Evolutionary conservation across 1,140 invertebrate genomes (phyloP), one percentile per base, ranked within the genome.

Genomic region (Venturia canescens): DNA sequence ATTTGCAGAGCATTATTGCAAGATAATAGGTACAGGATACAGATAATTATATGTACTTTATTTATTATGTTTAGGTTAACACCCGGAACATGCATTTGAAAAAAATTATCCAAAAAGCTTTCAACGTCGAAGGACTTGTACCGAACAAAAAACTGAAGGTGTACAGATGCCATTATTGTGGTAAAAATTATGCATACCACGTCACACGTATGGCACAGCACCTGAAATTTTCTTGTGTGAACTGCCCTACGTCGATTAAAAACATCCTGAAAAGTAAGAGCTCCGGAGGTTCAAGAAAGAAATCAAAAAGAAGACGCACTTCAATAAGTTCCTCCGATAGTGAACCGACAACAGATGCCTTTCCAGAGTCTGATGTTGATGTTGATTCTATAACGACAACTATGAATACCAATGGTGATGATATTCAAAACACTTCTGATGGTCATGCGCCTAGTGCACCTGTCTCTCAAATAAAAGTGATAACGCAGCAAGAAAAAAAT

Each of bases 181-280:
- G 27, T 18, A 78, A 78, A 78, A 38, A 34, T 5, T 66, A 78
- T 53, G 31, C 76, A 31, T 67, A 67, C 26, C 76, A 78, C 57
- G 60, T 78, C 76, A 78, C 76, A 15, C 60, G 76, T 1, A 78
- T 78, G 76, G 57, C 57, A 67, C 0, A 78, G 13, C 76, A 78
- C 67, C 34, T 78, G 15, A 66, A 67, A 26, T 27, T n/a, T n/a
- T n/a, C 18, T 23, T 78, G 66, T 48, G 1, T 38, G 18, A 67
- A 26, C 48, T 67, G 76, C 60, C 60, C 60, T 78, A 44, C 38
- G 27, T 67, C 76, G 3, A 27, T 78, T 21, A 78, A 67, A 16
- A 67, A 48, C 15, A 44, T 44, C 13, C n/a, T 78, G 15, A 78
- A 67, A 67, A 78, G 48, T 67, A 66, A 50, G 53, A 31, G 21